Base-by-base conservation (phyloP, 1,140 invertebrate species). In the Neotoxoptera formosana region DNA sequence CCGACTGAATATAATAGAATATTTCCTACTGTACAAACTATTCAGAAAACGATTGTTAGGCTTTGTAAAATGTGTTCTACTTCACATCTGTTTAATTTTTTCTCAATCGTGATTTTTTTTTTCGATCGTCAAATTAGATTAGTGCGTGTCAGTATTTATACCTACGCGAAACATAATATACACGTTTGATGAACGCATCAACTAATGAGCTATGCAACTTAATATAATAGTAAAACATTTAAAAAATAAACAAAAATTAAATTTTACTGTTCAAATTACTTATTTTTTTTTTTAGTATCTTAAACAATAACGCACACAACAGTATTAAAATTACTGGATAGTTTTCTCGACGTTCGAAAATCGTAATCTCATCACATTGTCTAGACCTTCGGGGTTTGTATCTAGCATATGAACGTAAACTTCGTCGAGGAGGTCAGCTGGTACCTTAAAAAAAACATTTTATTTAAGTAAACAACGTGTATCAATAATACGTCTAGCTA, bases 391-490 rank as follows among this genome's bases (percentile, higher is more conserved):
- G 0, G 98, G 98, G 95, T 98, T 96, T 41, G 96, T 96, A 94
- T 98, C 98, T 95, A 98, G 96, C 95, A 98, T 97, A 94, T 98
- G 96, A 20, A 98, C 96, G 95, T 98, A 98, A 34, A 98, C 96
- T 94, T 98, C 97, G 95, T 99, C 97, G 92, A 98, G 95, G 45
- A 98, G 95, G 94, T 98, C 97, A 2, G 97, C 96, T 25, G 97
- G 96, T 86, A 98, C 95, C 96, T 96, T 94, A n/a, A 53, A 94
- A 94, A 94, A 84, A 93, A 90, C 53, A 76, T 76, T 91, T 84
- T 81, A 47, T 51, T 91, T 81, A 23, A 47, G 20, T 60, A 30
- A 90, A 60, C n/a, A 76, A 84, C 25, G 21, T 84, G 36, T 84
- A 34, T 83, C 20, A 83, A 83, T 76, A n/a, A 17, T 76, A n/a